Conservation (phyloP, 2,797 vertebrate genomes). For the Glossophaga mutica region DNA sequence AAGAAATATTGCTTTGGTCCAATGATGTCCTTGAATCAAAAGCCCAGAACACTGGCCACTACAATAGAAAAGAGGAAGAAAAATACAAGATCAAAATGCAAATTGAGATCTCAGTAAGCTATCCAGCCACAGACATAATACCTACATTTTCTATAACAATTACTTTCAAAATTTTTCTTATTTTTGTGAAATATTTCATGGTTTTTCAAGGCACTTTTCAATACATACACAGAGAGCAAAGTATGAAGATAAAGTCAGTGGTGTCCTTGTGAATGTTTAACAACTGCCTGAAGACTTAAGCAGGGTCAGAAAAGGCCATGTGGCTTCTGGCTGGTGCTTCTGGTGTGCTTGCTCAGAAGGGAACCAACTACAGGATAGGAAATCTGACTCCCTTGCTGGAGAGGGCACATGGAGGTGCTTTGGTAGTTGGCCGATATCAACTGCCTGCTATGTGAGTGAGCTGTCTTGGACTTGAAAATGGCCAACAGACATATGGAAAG, state of each 20-base stretch:
- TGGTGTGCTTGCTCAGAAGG: background rate
- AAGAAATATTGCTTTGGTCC: background rate
- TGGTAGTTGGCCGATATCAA: background rate
- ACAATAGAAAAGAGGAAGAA: background rate
- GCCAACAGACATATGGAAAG: background rate
- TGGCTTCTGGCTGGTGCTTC: background rate
- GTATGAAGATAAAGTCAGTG: background rate
- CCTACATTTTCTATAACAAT: background rate
- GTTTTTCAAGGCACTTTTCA: background rate
- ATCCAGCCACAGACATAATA: background rate
- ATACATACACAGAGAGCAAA: background rate
- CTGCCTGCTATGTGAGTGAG: background rate
- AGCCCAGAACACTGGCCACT: background rate
- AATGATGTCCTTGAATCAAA: conserved; percentile 5
- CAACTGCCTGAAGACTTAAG: background rate
- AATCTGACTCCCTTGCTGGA: background rate
- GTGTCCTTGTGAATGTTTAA: background rate
- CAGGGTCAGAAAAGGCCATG: background rate
- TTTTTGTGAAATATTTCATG: background rate
- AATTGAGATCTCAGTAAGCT: background rate
- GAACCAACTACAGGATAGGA: background rate
- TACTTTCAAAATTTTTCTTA: background rate
- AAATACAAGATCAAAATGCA: background rate
- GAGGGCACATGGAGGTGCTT: background rate
- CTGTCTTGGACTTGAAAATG: background rate